Conservation (phyloP, 2,113 vertebrate genomes). For the Psettodes erumei region DNA sequence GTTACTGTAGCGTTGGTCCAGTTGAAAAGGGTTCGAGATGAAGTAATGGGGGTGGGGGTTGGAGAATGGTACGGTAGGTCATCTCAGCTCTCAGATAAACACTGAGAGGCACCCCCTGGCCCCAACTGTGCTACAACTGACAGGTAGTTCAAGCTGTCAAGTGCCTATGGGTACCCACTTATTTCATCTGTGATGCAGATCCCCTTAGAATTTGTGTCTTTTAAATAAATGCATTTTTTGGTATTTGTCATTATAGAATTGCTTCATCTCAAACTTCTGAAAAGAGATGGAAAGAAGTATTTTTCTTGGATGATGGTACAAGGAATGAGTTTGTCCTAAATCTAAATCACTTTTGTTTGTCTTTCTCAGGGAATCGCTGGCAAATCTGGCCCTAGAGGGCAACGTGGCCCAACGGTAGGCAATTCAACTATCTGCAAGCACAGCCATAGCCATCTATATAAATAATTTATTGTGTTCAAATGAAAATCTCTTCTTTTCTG, state of each 20-base stretch:
- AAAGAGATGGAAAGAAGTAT: slow-evolving; percentile 23
- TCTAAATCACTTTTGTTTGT: slow-evolving; percentile 53
- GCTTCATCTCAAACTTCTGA: slow-evolving; percentile 18
- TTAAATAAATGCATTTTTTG: no score
- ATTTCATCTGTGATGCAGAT: slow-evolving; percentile 36
- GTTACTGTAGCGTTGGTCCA: not conserved
- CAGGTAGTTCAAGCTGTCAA: slow-evolving; percentile 72
- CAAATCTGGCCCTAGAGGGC: slow-evolving; percentile 94
- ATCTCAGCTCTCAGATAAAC: slow-evolving; percentile 48
- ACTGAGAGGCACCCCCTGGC: slow-evolving; percentile 41
- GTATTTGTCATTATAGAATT: slow-evolving; percentile 16
- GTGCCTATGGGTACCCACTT: slow-evolving; percentile 67
- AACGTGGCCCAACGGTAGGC: slow-evolving; percentile 93
- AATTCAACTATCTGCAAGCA: slow-evolving; percentile 40
- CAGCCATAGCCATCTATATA: not conserved
- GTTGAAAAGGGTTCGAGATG: slow-evolving; percentile 20
- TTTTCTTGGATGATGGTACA: not conserved
- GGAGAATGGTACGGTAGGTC: slow-evolving; percentile 19
- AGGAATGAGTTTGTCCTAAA: slow-evolving; percentile 35
- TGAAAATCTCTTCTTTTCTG: slow-evolving; percentile 33
- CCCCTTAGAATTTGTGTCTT: slow-evolving; percentile 11
- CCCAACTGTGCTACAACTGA: slow-evolving; percentile 49
- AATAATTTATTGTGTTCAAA: slow-evolving; percentile 56
- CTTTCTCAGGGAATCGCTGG: slow-evolving; percentile 89
- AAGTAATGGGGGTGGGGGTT: slow-evolving; percentile 10